These are phyloP conservation scores for Prunella himalayana DNA, from an alignment of 2,113 vertebrate genomes.

Conservation along the genomic window DNA sequence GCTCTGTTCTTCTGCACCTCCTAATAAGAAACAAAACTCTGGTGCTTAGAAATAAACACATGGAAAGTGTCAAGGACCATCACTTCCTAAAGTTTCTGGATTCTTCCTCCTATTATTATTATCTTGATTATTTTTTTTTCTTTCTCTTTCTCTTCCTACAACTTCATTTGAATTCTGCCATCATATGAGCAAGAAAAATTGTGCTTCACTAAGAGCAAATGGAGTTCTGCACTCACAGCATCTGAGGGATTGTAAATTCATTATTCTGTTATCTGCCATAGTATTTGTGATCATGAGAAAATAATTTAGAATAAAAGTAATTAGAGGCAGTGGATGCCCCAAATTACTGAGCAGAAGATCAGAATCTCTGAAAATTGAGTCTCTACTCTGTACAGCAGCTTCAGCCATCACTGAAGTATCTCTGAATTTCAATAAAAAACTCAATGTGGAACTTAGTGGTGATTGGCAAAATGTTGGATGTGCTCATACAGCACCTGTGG, in stretches of 20 bases:
- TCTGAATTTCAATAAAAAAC: not conserved
- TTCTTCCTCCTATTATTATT: not conserved
- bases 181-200: not conserved
- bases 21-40: not conserved
- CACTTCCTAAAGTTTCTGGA: not conserved
- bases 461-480: not conserved
- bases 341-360: not conserved
- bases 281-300: not conserved
- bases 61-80: not conserved
- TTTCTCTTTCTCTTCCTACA: not conserved
- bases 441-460: rapidly evolving
- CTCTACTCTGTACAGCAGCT: not conserved
- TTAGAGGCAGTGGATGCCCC: not conserved
- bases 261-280: not conserved
- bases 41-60: not conserved
- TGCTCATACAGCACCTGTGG: not conserved
- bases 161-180: not conserved
- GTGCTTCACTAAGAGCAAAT: not conserved
- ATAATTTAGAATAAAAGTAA: not conserved
- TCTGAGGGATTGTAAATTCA: not conserved
- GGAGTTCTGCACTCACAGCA: not conserved
- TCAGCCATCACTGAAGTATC: not conserved
- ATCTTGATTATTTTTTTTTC: not conserved
- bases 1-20: not conserved
- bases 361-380: not conserved